phyloP scores from a whole-genome alignment of 2,888 invertebrate species.

The Dione juno region DNA sequence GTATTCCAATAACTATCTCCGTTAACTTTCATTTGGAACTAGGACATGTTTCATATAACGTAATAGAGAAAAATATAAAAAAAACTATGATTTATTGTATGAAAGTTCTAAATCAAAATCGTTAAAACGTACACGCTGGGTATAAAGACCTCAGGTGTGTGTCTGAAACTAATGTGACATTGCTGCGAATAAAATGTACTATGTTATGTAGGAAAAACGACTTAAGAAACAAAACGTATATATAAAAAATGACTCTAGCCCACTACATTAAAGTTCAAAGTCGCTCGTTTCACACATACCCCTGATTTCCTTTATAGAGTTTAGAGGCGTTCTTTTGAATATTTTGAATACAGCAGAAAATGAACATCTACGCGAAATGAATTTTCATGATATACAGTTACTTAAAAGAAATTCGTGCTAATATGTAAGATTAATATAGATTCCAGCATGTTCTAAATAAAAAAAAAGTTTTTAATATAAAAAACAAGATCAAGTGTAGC shows the following conservation, averaged over 20 bases:
- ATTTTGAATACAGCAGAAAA: constrained; percentile 43
- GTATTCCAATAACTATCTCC: constrained; percentile 19
- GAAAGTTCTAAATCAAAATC: constrained; percentile 37
- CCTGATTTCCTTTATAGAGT: constrained; percentile 12
- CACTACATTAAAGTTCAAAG: neutral
- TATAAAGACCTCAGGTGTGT: constrained; percentile 45
- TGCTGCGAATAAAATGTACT: constrained; percentile 45
- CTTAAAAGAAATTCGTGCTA: constrained; percentile 33
- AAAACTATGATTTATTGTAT: constrained; percentile 25
- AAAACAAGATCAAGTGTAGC: neutral
- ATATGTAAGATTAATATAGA: constrained; percentile 23
- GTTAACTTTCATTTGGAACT: constrained; percentile 8
- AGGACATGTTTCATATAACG: constrained; percentile 17
- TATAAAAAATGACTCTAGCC: neutral
- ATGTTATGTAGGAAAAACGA: neutral
- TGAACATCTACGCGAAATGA: constrained; percentile 40
- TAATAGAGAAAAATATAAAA: constrained; percentile 7
- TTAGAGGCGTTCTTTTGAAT: constrained; percentile 38
- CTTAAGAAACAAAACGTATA: neutral
- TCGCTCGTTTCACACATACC: neutral
- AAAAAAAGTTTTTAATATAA: neutral
- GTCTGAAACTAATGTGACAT: constrained; percentile 47
- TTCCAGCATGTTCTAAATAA: neutral
- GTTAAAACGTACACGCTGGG: constrained; percentile 38
- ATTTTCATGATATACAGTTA: constrained; percentile 39